phyloP scores from a whole-genome alignment of 2,797 vertebrate genomes.

The Anabacerthia variegaticeps region DNA sequence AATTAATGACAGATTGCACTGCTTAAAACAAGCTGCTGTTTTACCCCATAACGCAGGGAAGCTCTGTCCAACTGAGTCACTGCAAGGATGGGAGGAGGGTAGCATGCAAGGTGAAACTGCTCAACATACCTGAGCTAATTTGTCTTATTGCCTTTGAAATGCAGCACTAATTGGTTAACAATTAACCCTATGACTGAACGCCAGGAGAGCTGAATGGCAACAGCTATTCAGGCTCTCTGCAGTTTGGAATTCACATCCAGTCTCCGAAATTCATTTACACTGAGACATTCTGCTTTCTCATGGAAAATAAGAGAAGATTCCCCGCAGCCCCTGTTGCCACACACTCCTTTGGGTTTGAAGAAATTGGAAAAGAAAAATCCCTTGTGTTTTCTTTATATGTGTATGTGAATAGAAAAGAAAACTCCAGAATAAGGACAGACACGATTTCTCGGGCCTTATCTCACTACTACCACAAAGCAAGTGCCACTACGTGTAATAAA shows the following conservation, averaged over 20 bases:
- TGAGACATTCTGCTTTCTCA: conserved; percentile 3
- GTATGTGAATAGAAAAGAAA: not conserved
- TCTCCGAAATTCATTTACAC: not conserved
- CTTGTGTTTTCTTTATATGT: not conserved
- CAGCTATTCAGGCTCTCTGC: conserved; percentile 29
- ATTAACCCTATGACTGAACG: conserved; percentile 69
- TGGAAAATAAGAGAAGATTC: not conserved
- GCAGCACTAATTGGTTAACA: conserved; percentile 67
- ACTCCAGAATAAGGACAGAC: not conserved
- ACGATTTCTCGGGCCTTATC: not conserved
- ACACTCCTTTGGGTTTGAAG: not conserved
- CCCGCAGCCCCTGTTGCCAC: not conserved
- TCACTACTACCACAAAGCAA: not conserved
- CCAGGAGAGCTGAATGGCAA: conserved; percentile 51
- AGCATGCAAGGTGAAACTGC: conserved; percentile 37
- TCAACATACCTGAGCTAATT: conserved; percentile 75
- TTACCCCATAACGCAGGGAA: conserved; percentile 54
- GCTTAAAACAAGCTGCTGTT: conserved; percentile 69
- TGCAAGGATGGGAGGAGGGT: not conserved
- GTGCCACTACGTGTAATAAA: not conserved
- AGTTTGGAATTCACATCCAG: not conserved
- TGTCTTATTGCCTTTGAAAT: conserved; percentile 73
- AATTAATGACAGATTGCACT: conserved; percentile 77
- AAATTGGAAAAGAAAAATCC: not conserved
- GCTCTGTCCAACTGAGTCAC: conserved; percentile 28